phyloP scores from a whole-genome alignment of 1,140 invertebrate species.

The Radopholus similis region DNA sequence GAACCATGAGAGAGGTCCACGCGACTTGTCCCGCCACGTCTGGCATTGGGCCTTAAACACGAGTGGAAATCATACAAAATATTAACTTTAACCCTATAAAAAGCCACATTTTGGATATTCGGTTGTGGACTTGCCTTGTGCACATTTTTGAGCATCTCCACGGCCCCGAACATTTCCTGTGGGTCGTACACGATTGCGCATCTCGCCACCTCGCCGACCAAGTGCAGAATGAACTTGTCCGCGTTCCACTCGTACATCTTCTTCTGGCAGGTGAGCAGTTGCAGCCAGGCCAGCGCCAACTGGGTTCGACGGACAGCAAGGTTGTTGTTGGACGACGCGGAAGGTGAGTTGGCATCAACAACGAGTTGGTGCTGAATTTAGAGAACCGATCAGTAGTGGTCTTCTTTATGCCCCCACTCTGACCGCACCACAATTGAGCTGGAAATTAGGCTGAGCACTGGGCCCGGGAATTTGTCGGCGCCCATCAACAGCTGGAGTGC shows the following conservation, averaged over 20 bases:
- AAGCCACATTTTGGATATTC: background rate
- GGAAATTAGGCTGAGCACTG: slow-evolving; percentile 25
- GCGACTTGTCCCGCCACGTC: slow-evolving; percentile 28
- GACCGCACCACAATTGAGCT: slow-evolving; percentile 21
- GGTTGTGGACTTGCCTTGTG: slow-evolving; percentile 17
- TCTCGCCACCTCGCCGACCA: slow-evolving; percentile 24
- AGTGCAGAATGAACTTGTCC: slow-evolving; percentile 33
- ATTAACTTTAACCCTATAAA: background rate
- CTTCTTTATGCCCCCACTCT: too few relatives aligned
- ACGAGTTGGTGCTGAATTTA: slow-evolving; percentile 26
- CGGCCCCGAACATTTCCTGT: slow-evolving; percentile 15
- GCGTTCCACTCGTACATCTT: slow-evolving; percentile 27
- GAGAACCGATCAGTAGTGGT: background rate
- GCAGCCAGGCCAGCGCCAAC: slow-evolving; percentile 25
- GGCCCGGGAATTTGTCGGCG: slow-evolving; percentile 39
- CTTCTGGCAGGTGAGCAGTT: slow-evolving; percentile 28
- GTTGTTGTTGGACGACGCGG: too few relatives aligned
- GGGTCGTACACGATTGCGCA: slow-evolving; percentile 28
- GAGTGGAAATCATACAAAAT: background rate
- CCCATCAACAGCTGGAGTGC: slow-evolving; percentile 35
- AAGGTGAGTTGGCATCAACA: background rate
- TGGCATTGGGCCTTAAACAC: slow-evolving; percentile 28
- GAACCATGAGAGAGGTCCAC: slow-evolving; percentile 41
- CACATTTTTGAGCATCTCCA: slow-evolving; percentile 23
- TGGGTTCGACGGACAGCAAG: slow-evolving; percentile 11